These are phyloP conservation scores for Drosophila guanche DNA, from an alignment of 1,140 invertebrate genomes.

Conservation along the genomic window DNA sequence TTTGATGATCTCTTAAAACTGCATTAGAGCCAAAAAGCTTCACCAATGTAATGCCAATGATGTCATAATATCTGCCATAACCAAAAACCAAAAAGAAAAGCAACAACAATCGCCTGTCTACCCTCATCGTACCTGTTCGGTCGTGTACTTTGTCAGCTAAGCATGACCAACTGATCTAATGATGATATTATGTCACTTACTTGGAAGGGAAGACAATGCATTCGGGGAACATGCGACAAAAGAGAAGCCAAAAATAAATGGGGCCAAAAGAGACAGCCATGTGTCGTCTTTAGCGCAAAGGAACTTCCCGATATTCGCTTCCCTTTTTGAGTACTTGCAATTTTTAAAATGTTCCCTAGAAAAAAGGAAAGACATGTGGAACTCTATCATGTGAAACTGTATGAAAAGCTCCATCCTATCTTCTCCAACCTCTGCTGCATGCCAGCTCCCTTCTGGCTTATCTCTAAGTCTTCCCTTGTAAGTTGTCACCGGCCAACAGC, in stretches of 20 bases:
- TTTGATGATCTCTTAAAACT: slow-evolving; percentile 66
- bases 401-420: slow-evolving; percentile 7
- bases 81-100: neutral
- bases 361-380: too few relatives aligned
- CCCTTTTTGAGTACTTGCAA: neutral
- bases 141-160: slow-evolving; percentile 37
- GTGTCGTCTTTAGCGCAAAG: neutral
- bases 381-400: slow-evolving; percentile 1
- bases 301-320: neutral
- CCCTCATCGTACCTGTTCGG: slow-evolving; percentile 30
- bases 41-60: slow-evolving; percentile 44
- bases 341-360: too few relatives aligned
- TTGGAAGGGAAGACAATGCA: neutral
- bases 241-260: neutral
- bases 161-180: slow-evolving; percentile 57
- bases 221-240: neutral
- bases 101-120: slow-evolving; percentile 26
- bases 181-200: slow-evolving; percentile 48
- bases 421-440: slow-evolving; percentile 15
- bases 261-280: neutral
- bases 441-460: slow-evolving; percentile 21
- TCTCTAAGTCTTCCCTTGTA: slow-evolving; percentile 49
- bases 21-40: slow-evolving; percentile 50
- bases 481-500: slow-evolving; percentile 63
- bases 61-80: slow-evolving; percentile 35